These are phyloP conservation scores for Monomorium pharaonis DNA, from an alignment of 1,140 invertebrate species.

Conservation along the genomic window DNA sequence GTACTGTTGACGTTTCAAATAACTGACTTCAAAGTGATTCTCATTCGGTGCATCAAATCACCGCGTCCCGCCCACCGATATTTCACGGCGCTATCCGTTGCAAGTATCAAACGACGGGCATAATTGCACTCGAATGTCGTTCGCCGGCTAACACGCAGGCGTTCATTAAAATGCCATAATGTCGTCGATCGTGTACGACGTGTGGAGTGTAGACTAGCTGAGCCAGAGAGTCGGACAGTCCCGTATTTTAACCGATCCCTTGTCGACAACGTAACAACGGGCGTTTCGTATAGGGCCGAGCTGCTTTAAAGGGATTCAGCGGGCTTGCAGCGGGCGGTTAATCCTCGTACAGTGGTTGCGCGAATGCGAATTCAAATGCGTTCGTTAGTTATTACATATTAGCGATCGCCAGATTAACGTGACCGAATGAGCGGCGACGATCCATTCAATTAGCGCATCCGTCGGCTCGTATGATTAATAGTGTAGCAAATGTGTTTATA, in stretches of 20 bases:
- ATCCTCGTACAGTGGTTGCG: slow-evolving; percentile 12
- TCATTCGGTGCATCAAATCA: neutral
- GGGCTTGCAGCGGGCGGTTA: slow-evolving; percentile 29
- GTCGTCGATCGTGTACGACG: slow-evolving; percentile 27
- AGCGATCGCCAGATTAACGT: slow-evolving; percentile 52
- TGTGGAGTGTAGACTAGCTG: neutral
- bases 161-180: slow-evolving; percentile 55
- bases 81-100: slow-evolving; percentile 1
- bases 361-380: slow-evolving; percentile 46
- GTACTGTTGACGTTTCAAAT: neutral
- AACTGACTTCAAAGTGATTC: slow-evolving; percentile 17
- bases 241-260: slow-evolving; percentile 9
- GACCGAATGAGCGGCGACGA: slow-evolving; percentile 55
- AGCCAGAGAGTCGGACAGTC: neutral
- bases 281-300: slow-evolving; percentile 39
- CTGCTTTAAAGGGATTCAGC: slow-evolving; percentile 56
- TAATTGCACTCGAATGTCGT: slow-evolving; percentile 39
- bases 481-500: slow-evolving; percentile 58
- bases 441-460: slow-evolving; percentile 71
- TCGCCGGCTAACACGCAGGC: slow-evolving; percentile 5
- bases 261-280: slow-evolving; percentile 32
- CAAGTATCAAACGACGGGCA: slow-evolving; percentile 26
- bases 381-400: slow-evolving; percentile 57
- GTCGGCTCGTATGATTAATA: slow-evolving; percentile 70
- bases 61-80: neutral